Evolutionary conservation across 2,888 invertebrate species (phyloP), one percentile per base, ranked within the genome.

Genomic region (Homarus gammarus): DNA sequence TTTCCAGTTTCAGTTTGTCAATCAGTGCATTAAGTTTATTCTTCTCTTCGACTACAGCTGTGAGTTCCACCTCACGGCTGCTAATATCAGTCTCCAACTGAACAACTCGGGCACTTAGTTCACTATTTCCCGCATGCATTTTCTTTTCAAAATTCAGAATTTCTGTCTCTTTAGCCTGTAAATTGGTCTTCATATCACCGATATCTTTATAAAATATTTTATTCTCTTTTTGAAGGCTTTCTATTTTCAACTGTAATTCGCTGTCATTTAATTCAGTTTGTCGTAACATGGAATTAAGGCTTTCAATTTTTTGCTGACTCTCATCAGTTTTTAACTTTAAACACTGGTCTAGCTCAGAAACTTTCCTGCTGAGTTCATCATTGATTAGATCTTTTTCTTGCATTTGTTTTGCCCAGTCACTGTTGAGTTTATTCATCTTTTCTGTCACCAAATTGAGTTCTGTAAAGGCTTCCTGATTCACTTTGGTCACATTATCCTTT

Each of bases 371-470:
- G 8, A 89, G 84, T 22, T 84, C 89, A 51, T 78, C 44, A 84
- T 89, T 89, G 27, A 68, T 64, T 12, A 18, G 15, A 31, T 78
- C 81, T 44, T 89, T 89, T 44, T 89, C 89, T 44, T 89, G 22
- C 89, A 89, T 84, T 64, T 89, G 89, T n/a, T 33, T 79, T 12
- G 68, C 77, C 89, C 89, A 89, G 6, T 84, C 77, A 49, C 40
- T 84, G 27, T 89, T 84, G 6, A 89, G 79, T 36, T 44, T 77
- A 15, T 89, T 79, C 84, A 89, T 78, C 49, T 84, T 89, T 72
- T 84, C 79, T n/a, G 49, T 89, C 8, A 84, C 70, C 22, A 44
- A 10, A 15, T 27, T 78, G 22, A 89, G 56, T 51, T 89, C 89
- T 6, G 61, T 33, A 70, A 79, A 70, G 6, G 89, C 89, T 44